Evolutionary conservation across 2,888 invertebrate species (phyloP), one percentile per base, ranked within the genome.

Genomic region (Ephialtes manifestator): DNA sequence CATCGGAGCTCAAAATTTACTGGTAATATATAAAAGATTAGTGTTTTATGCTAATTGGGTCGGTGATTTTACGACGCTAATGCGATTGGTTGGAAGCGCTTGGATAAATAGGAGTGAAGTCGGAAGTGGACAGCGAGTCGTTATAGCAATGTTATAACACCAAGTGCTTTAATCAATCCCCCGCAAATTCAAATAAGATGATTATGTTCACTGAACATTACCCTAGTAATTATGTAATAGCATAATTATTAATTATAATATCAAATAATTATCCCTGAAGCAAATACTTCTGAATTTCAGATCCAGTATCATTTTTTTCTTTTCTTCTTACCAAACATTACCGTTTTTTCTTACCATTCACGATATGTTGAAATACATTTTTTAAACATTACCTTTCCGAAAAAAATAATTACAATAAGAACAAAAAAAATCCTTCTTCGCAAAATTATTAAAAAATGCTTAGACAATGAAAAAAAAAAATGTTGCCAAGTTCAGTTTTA

Each of bases 161-260:
- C 28, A 65, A 51, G 53, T 58, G 80, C 71, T 80, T 80, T 51
- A 76, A 80, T 76, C 76, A 84, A 80, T 48, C 43, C 10, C n/a
- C 43, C 28, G 51, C 71, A 51, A 67, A 77, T 84, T 68, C 72
- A 68, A 76, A 71, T 35, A 65, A 78, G 63, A 65, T 43, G 11
- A 74, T 68, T 31, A 78, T 70, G 46, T 46, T 31, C 20, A 11
- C 53, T 60, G 58, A n/a, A n/a, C n/a, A n/a, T 28, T 20, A 46
- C 60, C 60, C 39, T 15, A 60, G 31, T 65, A 68, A 81, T 70
- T 84, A 60, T 51, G 18, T 18, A 18, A 18, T 10, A 48, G 15
- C 4, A 48, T 48, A 48, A 35, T 35, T 35, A 35, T 35, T 35
- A 35, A 2, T 1, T 2, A 7, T 35, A 35, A 4, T 35, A 4